Evolutionary conservation across 1,140 invertebrate genomes (phyloP), one percentile per base, ranked within the genome.

Genomic region (Drosophila seguyi): DNA sequence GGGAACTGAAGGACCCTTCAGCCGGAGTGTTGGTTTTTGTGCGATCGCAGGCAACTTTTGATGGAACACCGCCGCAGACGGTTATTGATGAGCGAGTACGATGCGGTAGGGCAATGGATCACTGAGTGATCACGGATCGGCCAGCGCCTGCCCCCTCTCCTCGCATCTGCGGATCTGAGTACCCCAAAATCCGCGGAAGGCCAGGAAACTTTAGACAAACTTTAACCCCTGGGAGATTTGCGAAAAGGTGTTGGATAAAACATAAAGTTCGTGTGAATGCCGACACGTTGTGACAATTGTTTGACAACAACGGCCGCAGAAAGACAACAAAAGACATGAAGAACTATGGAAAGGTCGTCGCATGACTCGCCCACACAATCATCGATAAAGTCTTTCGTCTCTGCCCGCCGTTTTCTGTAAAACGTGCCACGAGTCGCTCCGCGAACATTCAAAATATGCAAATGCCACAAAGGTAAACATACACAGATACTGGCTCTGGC

Each of bases 221-320:
- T 78, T 78, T 78, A 77, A 78, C 75, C 75, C 63, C 68, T 78
- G 44, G 13, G 36, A 75, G 48, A 76, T 66, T 45, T 67, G 69
- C 48, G 39, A 29, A 25, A 55, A 91, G 88, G 88, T 91, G 88
- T 90, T 85, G 81, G 47, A 78, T 80, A 75, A 82, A 91, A 91
- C 88, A 91, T 86, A 91, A 86, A 91, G 85, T 91, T 91, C 88
- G 88, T 91, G 88, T 91, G 88, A 91, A 91, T 91, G 74, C 88
- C 90, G 81, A 91, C 88, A 91, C 88, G 90, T 74, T 91, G 88
- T 79, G 86, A 90, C 86, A 90, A 90, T 81, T 90, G 85, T 84
- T 88, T 88, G 81, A 90, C 85, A 90, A 84, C 80, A 83, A 62
- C 66, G 50, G 52, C 72, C 50, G 39, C 27, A 60, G 36, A 78